Evolutionary conservation across 2,888 invertebrate genomes (phyloP), one percentile per base, ranked within the genome.

Genomic region (Drosophila mimetica): DNA sequence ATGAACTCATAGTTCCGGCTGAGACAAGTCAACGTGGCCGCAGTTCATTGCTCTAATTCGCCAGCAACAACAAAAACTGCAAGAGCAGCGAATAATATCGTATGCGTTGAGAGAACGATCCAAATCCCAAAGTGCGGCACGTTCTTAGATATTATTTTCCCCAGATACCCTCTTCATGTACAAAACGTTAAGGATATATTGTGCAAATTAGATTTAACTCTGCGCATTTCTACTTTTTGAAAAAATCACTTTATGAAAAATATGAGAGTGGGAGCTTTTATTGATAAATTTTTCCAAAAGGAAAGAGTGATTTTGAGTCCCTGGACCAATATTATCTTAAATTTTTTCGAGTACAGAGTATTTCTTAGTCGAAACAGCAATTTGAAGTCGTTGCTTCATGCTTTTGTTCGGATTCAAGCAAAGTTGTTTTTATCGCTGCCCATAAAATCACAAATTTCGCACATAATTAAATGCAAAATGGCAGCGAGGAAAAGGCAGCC

Each of bases 1-100:
- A 84, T 75, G 89, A 82, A 84, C 81, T 80, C 85, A 44, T 36
- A 65, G 87, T 86, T 86, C 89, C 89, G 89, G 81, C 71, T 69
- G 71, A 71, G 44, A 65, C 58, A 48, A 53, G 69, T 53, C 53
- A 46, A 32, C 51, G 57, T 50, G 39, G 51, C 39, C 48, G 64
- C 75, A 81, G 81, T 86, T 86, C 81, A 74, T 79, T 81, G 81
- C 77, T 77, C 81, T 47, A 86, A 44, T 83, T 79, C 44, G 22
- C 58, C 28, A 53, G 42, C 32, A 46, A 14, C 42, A 44, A 9
- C n/a, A 52, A 25, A 25, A 60, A 53, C 16, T 51, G 47, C 13
- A 25, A 14, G 6, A 13, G 18, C n/a, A 18, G 14, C 46, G 46
- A 46, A 50, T 60, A 58, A 51, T 59, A 64, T 64, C 34, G 63